Base-by-base conservation (phyloP, 2,797 vertebrate genomes). In the Mastacembelus armatus region DNA sequence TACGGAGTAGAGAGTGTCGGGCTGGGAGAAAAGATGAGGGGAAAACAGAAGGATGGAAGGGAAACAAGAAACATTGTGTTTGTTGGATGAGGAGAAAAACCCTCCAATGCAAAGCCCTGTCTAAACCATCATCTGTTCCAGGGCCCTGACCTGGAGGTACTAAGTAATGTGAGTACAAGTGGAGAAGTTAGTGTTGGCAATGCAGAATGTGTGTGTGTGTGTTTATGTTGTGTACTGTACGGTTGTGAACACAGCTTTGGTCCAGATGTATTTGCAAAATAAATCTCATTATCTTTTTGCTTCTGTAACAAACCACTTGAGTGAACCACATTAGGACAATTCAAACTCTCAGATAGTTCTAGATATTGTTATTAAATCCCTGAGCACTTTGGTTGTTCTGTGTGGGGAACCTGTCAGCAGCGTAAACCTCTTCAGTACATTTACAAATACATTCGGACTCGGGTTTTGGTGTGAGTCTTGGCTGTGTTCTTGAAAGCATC, bases 61-160 rank as follows among this genome's bases (percentile, higher is more conserved):
- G 49, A 49, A 64, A 57, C 2, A 47, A 35, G 64, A 60, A 44
- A 78, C 35, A 24, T n/a, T 66, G 32, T 63, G 44, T 74, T 57
- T 8, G 14, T 32, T 65, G 52, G 68, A 59, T 40, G 57, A 59
- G 24, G 32, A 66, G 32, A 38, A 42, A 47, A 79, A 59, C 38
- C 5, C 21, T 82, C 57, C 45, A 51, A 58, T 77, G 59, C 50
- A 61, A 71, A 67, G 66, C 54, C 49, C 45, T 83, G 60, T 90
- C 88, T 91, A 89, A 94, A 92, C 78, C 85, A 80, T 82, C 70
- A 39, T 94, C 81, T 95, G 87, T 94, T 94, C 93, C 91, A 95
- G 94, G 88, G 88, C 64, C 93, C 92, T 89, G 91, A 95, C 90
- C 89, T 94, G 91, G 89, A 95, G 90, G 85, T 94, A 87, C 93